Conservation (phyloP, 2,888 invertebrate species). For the Germaria angustata region DNA sequence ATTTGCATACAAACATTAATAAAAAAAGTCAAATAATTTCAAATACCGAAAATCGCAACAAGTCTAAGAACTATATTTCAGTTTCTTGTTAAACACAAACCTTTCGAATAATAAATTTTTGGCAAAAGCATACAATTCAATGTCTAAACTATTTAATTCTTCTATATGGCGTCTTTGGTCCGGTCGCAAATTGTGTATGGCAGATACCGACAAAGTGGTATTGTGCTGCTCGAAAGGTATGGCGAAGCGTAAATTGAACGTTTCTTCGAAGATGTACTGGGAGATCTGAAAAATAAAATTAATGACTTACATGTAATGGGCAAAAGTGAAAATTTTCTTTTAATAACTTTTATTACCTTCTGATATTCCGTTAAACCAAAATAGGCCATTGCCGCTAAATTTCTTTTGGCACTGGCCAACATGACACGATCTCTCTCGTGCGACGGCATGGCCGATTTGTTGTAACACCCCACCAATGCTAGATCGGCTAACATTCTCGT, state of each 20-base stretch:
- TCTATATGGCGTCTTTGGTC: slow-evolving; percentile 88
- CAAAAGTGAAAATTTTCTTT: neutral
- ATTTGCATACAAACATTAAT: slow-evolving; percentile 25
- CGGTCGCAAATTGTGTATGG: slow-evolving; percentile 87
- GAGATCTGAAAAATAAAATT: slow-evolving; percentile 83
- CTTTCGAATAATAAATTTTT: slow-evolving; percentile 91
- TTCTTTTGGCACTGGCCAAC: slow-evolving; percentile 96
- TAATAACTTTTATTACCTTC: slow-evolving; percentile 82
- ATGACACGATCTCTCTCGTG: slow-evolving; percentile 90
- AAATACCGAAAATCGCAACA: neutral
- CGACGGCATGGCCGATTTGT: slow-evolving; percentile 87
- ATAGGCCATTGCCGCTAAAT: slow-evolving; percentile 96
- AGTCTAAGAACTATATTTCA: slow-evolving; percentile 21
- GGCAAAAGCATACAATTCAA: slow-evolving; percentile 96
- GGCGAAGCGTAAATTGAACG: slow-evolving; percentile 93
- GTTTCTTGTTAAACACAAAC: slow-evolving; percentile 75
- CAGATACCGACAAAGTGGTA: slow-evolving; percentile 91
- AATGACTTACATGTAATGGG: too few relatives aligned
- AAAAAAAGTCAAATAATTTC: slow-evolving; percentile 1
- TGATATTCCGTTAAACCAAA: slow-evolving; percentile 98
- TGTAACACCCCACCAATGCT: slow-evolving; percentile 96
- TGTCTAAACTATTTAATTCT: slow-evolving; percentile 91
- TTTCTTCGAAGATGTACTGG: slow-evolving; percentile 96
- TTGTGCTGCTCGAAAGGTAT: slow-evolving; percentile 96
- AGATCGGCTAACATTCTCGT: slow-evolving; percentile 98